Evolutionary conservation across 2,797 vertebrate genomes (phyloP), one percentile per base, ranked within the genome.

Genomic region (Ceyx erithaca): DNA sequence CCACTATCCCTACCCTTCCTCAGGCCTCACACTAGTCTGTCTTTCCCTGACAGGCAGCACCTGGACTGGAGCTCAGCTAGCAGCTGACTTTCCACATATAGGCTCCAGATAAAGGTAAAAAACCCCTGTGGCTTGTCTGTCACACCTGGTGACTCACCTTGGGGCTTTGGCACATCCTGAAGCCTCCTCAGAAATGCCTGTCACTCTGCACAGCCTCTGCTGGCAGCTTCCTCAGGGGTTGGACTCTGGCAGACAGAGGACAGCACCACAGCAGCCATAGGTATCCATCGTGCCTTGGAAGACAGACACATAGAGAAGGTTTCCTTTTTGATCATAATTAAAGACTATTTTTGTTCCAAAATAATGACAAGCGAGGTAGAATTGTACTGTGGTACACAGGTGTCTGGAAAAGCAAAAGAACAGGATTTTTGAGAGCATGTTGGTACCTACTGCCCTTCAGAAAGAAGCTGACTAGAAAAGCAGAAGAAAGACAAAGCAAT

Each of bases 401-500:
- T 77, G 33, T n/a, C 70, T 82, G 54, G 46, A 82, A 46, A 84
- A 54, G 35, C 4, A 64, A 88, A 80, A 70, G n/a, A 88, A 70
- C 5, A 15, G 40, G 58, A 70, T 80, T 80, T 85, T 87, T 80
- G 33, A 85, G 87, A 87, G 58, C 25, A 45, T 8, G 11, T 70
- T 78, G 54, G 25, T 51, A 82, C 41, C 52, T 59, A 70, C 48
- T 10, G 1, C n/a, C 58, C 69, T 71, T 85, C 51, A 69, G 68
- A 87, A 93, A 87, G 66, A 87, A 78, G 66, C 35, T 89, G 90
- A 89, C 79, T 85, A 90, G 72, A 52, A 31, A 83, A 85, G 48
- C 64, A 35, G 66, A 73, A 76, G 49, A 69, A 85, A 78, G 64
- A 91, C 62, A 93, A 90, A 88, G 55, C 28, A 77, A 71, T 1